These are phyloP conservation scores for Sus scrofa DNA, from an alignment of 2,113 vertebrate genomes.

Conservation along the genomic window DNA sequence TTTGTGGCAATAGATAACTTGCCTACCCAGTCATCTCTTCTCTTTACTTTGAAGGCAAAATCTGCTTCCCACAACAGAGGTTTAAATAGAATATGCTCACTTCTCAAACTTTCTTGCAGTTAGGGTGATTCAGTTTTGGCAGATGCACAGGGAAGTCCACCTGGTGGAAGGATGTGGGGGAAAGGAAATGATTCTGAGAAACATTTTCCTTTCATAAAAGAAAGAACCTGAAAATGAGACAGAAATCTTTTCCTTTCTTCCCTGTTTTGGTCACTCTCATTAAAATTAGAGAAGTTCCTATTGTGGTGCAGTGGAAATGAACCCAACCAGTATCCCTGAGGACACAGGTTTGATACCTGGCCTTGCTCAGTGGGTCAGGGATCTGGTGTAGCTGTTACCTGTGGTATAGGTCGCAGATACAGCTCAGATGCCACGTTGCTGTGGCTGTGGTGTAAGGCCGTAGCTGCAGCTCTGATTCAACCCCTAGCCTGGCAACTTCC, in stretches of 20 bases:
- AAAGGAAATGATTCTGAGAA: not conserved
- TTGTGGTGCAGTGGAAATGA: too few species aligned
- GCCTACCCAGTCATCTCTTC: not conserved
- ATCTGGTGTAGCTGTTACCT: too few species aligned
- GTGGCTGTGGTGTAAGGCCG: too few species aligned
- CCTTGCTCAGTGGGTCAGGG: too few species aligned
- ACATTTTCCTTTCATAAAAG: slow-evolving; percentile 20
- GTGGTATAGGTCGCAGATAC: too few species aligned
- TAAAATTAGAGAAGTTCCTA: not conserved
- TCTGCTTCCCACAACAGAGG: not conserved
- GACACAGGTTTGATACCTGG: too few species aligned
- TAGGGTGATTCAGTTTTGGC: not conserved
- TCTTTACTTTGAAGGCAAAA: not conserved
- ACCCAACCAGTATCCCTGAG: too few species aligned
- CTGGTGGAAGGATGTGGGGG: not conserved
- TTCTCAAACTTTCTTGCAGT: not conserved
- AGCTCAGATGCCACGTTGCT: too few species aligned
- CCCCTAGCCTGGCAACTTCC: too few species aligned
- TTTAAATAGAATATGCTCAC: not conserved
- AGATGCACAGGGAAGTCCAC: not conserved
- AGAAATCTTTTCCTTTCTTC: not conserved
- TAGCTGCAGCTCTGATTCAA: too few species aligned
- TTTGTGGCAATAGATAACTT: not conserved
- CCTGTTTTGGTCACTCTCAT: not conserved
- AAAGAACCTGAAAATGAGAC: not conserved